Percentiles rank a stretch among this genome's conserved stretches.
phyloP scores from a whole-genome alignment of 2,797 vertebrate species.

The Acanthornis magna region DNA sequence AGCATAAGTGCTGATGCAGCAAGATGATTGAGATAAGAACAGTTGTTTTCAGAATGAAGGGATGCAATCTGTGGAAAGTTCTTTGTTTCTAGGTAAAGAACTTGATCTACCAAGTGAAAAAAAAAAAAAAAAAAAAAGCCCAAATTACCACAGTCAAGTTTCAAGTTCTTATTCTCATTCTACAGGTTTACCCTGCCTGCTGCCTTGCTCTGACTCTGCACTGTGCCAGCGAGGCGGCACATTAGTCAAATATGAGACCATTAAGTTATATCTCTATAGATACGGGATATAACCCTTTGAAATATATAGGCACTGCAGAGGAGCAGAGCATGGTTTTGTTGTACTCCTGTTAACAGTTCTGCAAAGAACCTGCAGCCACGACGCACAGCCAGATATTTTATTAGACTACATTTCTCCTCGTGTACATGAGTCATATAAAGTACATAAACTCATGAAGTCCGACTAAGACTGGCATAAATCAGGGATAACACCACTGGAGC shows the following conservation, averaged over 20 bases:
- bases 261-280: background rate
- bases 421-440: conserved; percentile 41
- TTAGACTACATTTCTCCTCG: conserved; percentile 33
- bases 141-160: background rate
- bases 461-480: conserved; percentile 47
- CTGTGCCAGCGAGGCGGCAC: background rate
- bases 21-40: background rate
- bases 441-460: conserved; percentile 52
- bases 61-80: background rate
- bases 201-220: background rate
- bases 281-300: background rate
- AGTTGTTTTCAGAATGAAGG: background rate
- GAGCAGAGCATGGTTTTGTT: background rate
- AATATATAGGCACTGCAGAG: conserved; percentile 12
- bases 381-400: conserved; percentile 44
- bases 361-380: background rate
- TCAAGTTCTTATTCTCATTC: background rate
- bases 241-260: background rate
- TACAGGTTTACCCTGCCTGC: background rate
- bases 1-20: background rate
- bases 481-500: conserved; percentile 10
- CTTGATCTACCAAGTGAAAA: background rate
- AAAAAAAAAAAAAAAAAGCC: background rate
- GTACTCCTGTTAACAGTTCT: background rate
- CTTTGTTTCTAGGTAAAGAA: background rate